A percentile compares a stretch with the other conserved stretches of the same genome.
Conservation (phyloP, 2,888 invertebrate genomes). For the Latrodectus elegans region DNA sequence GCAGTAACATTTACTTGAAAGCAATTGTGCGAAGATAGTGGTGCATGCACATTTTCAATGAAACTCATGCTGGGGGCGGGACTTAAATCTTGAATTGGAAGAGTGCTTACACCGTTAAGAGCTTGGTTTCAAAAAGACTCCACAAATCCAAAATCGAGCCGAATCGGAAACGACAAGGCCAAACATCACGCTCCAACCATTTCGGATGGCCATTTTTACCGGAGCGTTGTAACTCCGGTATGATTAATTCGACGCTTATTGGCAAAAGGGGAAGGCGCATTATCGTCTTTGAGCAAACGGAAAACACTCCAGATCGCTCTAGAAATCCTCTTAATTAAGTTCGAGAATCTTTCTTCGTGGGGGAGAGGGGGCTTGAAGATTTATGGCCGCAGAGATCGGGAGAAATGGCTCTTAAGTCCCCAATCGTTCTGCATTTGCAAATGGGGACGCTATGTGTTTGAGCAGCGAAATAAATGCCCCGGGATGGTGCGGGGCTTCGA, state of each 20-base stretch:
- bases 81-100: no score
- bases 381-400: slow-evolving; percentile 38
- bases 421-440: slow-evolving; percentile 65
- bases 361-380: slow-evolving; percentile 12
- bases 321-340: slow-evolving; percentile 64
- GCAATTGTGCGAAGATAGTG: no score
- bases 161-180: neutral
- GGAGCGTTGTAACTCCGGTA: neutral
- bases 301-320: slow-evolving; percentile 1
- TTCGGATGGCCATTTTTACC: slow-evolving; percentile 24
- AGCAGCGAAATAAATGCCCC: slow-evolving; percentile 63
- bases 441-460: slow-evolving; percentile 61
- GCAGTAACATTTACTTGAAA: no score
- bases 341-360: slow-evolving; percentile 49
- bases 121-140: neutral
- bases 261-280: slow-evolving; percentile 1
- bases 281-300: slow-evolving; percentile 25
- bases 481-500: neutral
- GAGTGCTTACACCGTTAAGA: neutral
- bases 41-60: no score
- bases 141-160: neutral
- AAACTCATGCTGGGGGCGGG: no score
- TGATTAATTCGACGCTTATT: slow-evolving; percentile 39
- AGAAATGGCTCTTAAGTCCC: slow-evolving; percentile 38
- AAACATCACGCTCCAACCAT: slow-evolving; percentile 14